Base-by-base conservation (phyloP, 2,113 vertebrate genomes). In the Oreamnos americanus region DNA sequence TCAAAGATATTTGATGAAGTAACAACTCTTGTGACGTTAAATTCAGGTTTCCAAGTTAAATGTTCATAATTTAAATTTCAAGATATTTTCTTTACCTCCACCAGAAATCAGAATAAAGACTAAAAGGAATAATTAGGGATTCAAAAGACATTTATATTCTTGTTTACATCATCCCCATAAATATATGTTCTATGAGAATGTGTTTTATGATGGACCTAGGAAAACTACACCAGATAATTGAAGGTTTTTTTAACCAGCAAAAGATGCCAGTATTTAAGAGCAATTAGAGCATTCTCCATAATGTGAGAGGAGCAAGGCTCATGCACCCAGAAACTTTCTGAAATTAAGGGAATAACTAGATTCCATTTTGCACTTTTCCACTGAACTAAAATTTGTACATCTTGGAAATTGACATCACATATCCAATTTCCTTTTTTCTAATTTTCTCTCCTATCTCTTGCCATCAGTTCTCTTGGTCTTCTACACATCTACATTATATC, bases 1-100 rank as follows among this genome's bases (percentile, higher is more conserved):
- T 14, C 47, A 51, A 84, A 28, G 7, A 43, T 53, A 1, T 36
- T 2, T 64, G 12, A 12, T 7, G 28, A 85, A 91, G 6, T 13
- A 49, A 49, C 9, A 62, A n/a, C n/a, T 83, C 2, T n/a, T 43
- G 5, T 64, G 39, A 93, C 2, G 1, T 28, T 51, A 88, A 82
- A 51, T 9, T 78, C 49, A 33, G 87, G 47, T 87, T 91, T 64
- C 30, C 21, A 95, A 91, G 47, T 51, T 17, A 84, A 60, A 84
- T 58, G 23, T 26, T 45, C 43, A 57, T 4, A 74, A 30, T 79
- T 93, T 47, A 92, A 49, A 78, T 57, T 87, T 86, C 6, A 33
- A 94, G 82, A 62, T 64, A 57, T 28, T 30, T 43, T 92, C 14
- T 84, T 84, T 16, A 87, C 11, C 12, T 51, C 23, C 9, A 67